Conservation (phyloP, 2,113 vertebrate genomes). For the Vidua chalybeata region DNA sequence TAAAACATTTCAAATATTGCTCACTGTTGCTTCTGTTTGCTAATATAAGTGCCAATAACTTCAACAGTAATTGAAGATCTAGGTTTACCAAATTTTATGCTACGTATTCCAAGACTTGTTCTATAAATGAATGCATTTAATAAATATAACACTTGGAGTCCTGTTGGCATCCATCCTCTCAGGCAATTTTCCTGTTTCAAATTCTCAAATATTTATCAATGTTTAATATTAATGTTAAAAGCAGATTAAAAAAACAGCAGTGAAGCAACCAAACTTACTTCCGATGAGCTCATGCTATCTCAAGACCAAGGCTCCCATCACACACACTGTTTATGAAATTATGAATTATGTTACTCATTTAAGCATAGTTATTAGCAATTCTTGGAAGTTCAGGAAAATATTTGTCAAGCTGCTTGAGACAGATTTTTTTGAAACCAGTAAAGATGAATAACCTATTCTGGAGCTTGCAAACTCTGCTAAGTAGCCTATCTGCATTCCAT, state of each 20-base stretch:
- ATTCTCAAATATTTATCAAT: conserved; percentile 45
- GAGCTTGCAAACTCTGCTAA: conserved; percentile 44
- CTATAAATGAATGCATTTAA: conserved; percentile 8
- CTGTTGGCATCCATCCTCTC: neutral
- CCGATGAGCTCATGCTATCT: neutral
- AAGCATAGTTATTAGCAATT: conserved; percentile 19
- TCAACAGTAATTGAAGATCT: neutral
- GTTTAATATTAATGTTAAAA: conserved; percentile 46
- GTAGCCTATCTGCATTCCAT: conserved; percentile 59
- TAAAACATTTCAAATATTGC: neutral
- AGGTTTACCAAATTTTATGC: neutral
- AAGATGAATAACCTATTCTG: conserved; percentile 32
- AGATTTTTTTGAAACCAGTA: neutral
- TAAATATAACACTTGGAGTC: neutral
- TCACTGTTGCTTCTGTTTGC: neutral
- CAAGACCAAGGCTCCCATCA: neutral
- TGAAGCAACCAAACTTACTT: neutral
- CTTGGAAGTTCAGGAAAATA: conserved; percentile 30
- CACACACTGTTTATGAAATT: neutral
- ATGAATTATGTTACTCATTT: neutral
- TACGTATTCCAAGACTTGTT: neutral
- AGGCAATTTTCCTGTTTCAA: neutral
- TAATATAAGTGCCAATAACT: neutral
- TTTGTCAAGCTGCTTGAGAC: conserved; percentile 16
- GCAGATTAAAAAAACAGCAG: conserved; percentile 19